Evolutionary conservation across 2,888 invertebrate genomes (phyloP).

Genomic region (Drosophila melanosoma): DNA sequence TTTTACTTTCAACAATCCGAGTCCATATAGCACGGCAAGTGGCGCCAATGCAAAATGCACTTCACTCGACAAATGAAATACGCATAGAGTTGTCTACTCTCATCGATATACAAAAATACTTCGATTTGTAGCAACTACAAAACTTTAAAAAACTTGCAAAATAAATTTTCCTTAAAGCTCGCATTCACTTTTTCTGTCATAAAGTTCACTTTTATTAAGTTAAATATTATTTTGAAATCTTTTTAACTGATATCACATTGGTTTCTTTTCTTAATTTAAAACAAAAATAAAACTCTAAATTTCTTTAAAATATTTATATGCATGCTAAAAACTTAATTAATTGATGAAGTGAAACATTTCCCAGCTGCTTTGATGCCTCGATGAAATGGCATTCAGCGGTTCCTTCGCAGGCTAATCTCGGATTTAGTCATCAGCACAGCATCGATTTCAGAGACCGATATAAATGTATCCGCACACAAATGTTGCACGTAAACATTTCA

Average conservation of each 20-base stretch:
- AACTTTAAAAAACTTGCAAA: background rate
- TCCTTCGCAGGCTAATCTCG: background rate
- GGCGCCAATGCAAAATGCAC: conserved; percentile 66
- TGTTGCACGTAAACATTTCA: conserved; percentile 51
- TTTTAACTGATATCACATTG: background rate
- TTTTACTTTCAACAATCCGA: conserved; percentile 43
- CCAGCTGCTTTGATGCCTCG: background rate
- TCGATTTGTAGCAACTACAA: background rate
- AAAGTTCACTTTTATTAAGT: background rate
- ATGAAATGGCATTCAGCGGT: background rate
- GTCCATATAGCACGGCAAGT: conserved; percentile 43
- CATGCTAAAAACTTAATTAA: background rate
- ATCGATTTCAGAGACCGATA: conserved; percentile 27
- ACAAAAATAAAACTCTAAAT: background rate
- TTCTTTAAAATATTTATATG: background rate
- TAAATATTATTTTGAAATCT: background rate
- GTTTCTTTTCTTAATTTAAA: background rate
- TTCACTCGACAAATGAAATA: conserved; percentile 19
- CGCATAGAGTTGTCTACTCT: background rate
- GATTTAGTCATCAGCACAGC: conserved; percentile 33
- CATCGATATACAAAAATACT: too few species aligned
- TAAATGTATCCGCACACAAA: conserved; percentile 16
- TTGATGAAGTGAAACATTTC: background rate
- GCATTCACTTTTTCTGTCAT: background rate
- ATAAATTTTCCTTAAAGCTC: background rate